Percentiles rank a stretch among this genome's conserved stretches.
phyloP scores from a whole-genome alignment of 1,140 invertebrate species.

The Zaprionus capensis region DNA sequence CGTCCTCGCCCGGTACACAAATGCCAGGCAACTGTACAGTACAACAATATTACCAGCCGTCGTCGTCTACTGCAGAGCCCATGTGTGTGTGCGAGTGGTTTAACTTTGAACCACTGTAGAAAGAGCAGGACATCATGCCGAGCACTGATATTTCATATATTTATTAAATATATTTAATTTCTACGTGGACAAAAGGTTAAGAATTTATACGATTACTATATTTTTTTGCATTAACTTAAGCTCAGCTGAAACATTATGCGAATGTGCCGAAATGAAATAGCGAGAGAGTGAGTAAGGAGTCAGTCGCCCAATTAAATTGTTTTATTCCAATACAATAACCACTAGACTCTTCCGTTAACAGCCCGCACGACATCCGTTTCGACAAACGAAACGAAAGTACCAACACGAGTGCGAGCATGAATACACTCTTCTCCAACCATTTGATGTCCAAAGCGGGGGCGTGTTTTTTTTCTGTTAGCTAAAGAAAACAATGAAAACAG shows the following conservation, averaged over 20 bases:
- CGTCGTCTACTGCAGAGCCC: background rate
- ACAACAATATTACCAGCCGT: background rate
- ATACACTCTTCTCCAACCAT: background rate
- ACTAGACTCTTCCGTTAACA: constrained; percentile 67
- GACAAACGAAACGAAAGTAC: constrained; percentile 32
- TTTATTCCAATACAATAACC: constrained; percentile 70
- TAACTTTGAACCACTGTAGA: background rate
- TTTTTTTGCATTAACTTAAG: background rate
- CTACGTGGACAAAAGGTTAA: background rate
- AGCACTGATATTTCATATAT: background rate
- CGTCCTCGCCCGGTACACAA: background rate
- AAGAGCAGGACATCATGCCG: background rate
- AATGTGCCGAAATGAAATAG: constrained; percentile 11
- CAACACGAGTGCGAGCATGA: constrained; percentile 15
- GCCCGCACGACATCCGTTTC: constrained; percentile 66
- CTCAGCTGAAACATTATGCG: background rate
- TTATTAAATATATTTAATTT: constrained; percentile 4
- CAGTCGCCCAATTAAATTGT: constrained; percentile 70
- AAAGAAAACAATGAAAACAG: constrained; percentile 57
- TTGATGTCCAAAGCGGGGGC: constrained; percentile 2
- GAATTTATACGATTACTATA: no score
- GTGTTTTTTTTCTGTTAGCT: constrained; percentile 33
- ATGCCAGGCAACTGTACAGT: constrained; percentile 8
- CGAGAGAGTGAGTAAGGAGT: constrained; percentile 30
- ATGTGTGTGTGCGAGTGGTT: background rate